These are phyloP conservation scores for Otis tarda DNA, from an alignment of 2,113 vertebrate genomes.

Conservation along the genomic window DNA sequence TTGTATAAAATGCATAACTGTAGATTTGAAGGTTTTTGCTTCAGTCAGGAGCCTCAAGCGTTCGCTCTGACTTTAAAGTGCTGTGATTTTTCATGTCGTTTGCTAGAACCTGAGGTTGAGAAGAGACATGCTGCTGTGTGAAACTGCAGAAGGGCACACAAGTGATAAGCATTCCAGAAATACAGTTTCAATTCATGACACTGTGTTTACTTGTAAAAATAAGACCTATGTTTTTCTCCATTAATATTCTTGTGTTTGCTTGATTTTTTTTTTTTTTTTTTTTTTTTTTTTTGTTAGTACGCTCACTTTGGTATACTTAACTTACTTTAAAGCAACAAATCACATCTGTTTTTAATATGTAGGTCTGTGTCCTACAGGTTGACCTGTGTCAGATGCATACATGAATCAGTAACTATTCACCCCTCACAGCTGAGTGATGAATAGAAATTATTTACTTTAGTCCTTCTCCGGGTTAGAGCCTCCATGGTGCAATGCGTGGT, in stretches of 20 bases:
- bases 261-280: too few relatives aligned
- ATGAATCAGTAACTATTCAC: not conserved
- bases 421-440: not conserved
- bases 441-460: not conserved
- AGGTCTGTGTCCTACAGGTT: not conserved
- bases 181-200: not conserved
- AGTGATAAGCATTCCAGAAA: not conserved
- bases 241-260: not conserved
- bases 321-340: not conserved
- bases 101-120: not conserved
- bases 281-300: not conserved
- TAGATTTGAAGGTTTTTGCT: not conserved
- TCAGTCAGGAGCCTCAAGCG: not conserved
- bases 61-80: not conserved
- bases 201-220: not conserved
- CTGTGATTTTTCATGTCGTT: not conserved
- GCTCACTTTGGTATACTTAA: not conserved
- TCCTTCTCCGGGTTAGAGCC: not conserved
- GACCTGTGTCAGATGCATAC: not conserved
- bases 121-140: not conserved
- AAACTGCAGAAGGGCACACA: not conserved
- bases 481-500: not conserved
- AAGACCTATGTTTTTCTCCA: accelerated
- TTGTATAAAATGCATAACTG: not conserved
- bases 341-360: not conserved